Evolutionary conservation across 2,888 invertebrate species (phyloP).

Genomic region (Acholoe squamosa): DNA sequence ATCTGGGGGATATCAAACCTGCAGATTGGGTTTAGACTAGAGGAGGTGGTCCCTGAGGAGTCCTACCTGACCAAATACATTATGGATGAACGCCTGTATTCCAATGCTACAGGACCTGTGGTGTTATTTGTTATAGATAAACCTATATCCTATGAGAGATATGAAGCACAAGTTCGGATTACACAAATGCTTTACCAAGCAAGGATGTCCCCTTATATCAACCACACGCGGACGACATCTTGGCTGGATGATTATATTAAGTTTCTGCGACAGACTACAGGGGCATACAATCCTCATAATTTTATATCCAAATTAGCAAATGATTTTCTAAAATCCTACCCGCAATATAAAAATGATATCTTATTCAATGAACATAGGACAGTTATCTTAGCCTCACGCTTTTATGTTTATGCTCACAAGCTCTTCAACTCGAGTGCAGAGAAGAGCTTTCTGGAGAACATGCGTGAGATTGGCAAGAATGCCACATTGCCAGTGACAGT

Average conservation of each 20-base stretch:
- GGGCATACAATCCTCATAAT: constrained; percentile 47
- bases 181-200: constrained; percentile 61
- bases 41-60: constrained; percentile 68
- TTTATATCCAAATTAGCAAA: constrained; percentile 61
- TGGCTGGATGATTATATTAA: constrained; percentile 68
- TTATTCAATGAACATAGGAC: constrained; percentile 90
- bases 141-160: constrained; percentile 67
- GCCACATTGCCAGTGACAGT: constrained; percentile 69
- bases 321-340: constrained; percentile 66
- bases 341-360: constrained; percentile 86
- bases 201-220: constrained; percentile 52
- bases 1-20: constrained; percentile 69
- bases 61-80: constrained; percentile 69
- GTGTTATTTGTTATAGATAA: constrained; percentile 68
- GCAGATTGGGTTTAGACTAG: constrained; percentile 69
- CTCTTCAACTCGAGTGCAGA: constrained; percentile 89
- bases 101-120: constrained; percentile 67
- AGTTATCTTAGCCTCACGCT: constrained; percentile 91
- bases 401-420: constrained; percentile 90
- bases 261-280: constrained; percentile 42
- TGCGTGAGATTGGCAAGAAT: constrained; percentile 68
- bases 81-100: constrained; percentile 66
- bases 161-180: constrained; percentile 61
- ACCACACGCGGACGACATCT: constrained; percentile 60
- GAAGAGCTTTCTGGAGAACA: constrained; percentile 67